These are phyloP conservation scores for Xyrichtys novacula DNA, from an alignment of 2,797 vertebrate genomes.

Conservation along the genomic window DNA sequence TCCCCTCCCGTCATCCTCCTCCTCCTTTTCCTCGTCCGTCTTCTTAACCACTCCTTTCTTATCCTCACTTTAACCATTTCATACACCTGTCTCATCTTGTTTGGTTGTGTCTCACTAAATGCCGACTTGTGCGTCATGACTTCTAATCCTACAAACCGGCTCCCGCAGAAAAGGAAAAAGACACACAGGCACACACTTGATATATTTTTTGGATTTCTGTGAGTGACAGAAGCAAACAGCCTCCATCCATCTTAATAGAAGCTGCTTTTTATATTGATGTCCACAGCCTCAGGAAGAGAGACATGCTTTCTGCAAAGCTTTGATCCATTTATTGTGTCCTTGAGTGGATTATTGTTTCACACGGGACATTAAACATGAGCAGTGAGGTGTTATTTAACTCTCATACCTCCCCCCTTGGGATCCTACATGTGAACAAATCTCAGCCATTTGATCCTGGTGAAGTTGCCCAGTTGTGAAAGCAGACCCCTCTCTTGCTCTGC, in stretches of 20 bases:
- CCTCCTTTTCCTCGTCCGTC: conserved; percentile 80
- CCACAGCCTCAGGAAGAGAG: conserved; percentile 63
- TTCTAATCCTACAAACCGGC: conserved; percentile 65
- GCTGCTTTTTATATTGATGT: conserved; percentile 76
- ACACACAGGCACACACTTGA: conserved; percentile 80
- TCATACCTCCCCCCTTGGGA: conserved; percentile 64
- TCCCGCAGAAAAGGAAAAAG: conserved; percentile 83
- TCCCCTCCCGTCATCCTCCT: conserved; percentile 80
- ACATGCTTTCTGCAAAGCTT: conserved; percentile 64
- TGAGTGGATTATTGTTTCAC: conserved; percentile 85
- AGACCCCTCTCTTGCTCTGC: conserved; percentile 17
- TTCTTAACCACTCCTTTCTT: conserved; percentile 63
- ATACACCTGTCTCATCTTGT: conserved; percentile 88
- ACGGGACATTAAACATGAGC: conserved; percentile 81
- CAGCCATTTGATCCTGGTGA: conserved; percentile 75
- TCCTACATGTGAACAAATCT: conserved; percentile 76
- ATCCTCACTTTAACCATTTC: conserved; percentile 88
- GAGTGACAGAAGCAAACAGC: conserved; percentile 71
- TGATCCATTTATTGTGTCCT: conserved; percentile 83
- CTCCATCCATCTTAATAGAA: conserved; percentile 79
- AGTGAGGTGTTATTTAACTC: conserved; percentile 80
- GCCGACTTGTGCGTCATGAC: conserved; percentile 65
- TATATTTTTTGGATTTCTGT: conserved; percentile 38
- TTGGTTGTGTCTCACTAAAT: conserved; percentile 83
- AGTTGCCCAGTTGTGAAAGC: conserved; percentile 68